Conservation (phyloP, 2,888 invertebrate species). For the Drosophila siamana region DNA sequence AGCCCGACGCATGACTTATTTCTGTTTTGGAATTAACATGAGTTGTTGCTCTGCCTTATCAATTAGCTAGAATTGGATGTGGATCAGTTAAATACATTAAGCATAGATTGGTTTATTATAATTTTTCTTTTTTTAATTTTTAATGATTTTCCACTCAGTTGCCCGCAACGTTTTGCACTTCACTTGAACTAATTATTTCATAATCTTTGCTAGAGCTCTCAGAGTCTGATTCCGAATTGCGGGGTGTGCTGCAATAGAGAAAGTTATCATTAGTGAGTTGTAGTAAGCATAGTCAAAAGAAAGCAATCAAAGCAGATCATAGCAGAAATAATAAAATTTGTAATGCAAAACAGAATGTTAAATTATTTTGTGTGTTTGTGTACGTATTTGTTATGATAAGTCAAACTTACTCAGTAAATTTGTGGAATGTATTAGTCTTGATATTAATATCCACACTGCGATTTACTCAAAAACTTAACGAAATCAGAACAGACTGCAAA, state of each 20-base stretch:
- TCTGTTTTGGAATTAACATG: conserved; percentile 47
- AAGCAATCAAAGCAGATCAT: conserved; percentile 17
- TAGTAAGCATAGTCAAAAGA: neutral
- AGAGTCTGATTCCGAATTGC: conserved; percentile 91
- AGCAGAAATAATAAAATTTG: conserved; percentile 21
- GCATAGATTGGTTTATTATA: conserved; percentile 20
- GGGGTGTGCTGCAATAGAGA: conserved; percentile 74
- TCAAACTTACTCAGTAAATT: conserved; percentile 67
- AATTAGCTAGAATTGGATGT: conserved; percentile 58
- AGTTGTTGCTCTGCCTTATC: conserved; percentile 47
- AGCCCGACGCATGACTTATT: conserved; percentile 37
- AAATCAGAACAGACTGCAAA: conserved; percentile 54
- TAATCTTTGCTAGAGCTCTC: conserved; percentile 94
- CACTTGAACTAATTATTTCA: conserved; percentile 92
- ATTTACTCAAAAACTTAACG: conserved; percentile 45
- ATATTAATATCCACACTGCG: conserved; percentile 46
- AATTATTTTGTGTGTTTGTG: conserved; percentile 16
- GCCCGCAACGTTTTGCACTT: conserved; percentile 86
- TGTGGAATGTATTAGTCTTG: conserved; percentile 45
- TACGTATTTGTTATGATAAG: conserved; percentile 21
- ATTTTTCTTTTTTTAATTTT: conserved; percentile 19
- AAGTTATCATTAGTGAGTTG: conserved; percentile 5
- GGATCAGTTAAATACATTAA: conserved; percentile 51
- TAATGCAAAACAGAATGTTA: conserved; percentile 16
- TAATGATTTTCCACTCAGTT: conserved; percentile 62